Evolutionary conservation across 2,797 vertebrate species (phyloP), one percentile per base, ranked within the genome.

Genomic region (Cyclura pinguis): DNA sequence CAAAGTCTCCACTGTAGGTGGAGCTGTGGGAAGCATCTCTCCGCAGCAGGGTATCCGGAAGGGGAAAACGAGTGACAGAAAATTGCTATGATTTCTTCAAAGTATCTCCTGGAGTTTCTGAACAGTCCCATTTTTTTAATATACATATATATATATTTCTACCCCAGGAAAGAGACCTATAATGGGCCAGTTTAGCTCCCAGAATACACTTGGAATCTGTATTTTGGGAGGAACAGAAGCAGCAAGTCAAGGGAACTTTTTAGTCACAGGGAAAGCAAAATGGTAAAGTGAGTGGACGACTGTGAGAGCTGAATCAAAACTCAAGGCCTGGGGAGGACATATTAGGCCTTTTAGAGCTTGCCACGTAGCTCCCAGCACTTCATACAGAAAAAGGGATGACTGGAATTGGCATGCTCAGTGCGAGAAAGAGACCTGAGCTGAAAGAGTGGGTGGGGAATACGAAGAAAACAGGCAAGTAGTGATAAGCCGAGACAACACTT

Each of bases 1-100:
- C 91, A 90, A 94, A 84, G 93, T 90, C 86, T 81, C 88, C 90
- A 91, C 87, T 89, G 89, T 89, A 93, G 88, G 91, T 93, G 89
- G 83, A 94, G 64, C 90, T 95, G 84, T 92, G 89, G 88, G 86
- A 92, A 87, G 67, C 88, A n/a, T 89, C 83, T 55, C 42, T 77
- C 80, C 86, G 89, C 84, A 92, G 83, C 85, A 0, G 0, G 27
- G 55, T 85, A 86, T 91, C 93, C 91, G 80, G 80, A 92, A 83
- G 90, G 80, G 84, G 29, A 89, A 62, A 64, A 92, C 52, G 69
- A 92, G 59, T 88, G 92, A 85, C 4, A 94, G 82, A 88, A 94
- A 94, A 95, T 94, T 92, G 87, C 32, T 24, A 69, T 89, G 82
- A 57, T 91, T 29, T 73, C 52, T 89, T 67, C 80, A 62, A 94